Evolutionary conservation across 2,113 vertebrate genomes (phyloP), one percentile per base, ranked within the genome.

Genomic region (Eulemur rufifrons): DNA sequence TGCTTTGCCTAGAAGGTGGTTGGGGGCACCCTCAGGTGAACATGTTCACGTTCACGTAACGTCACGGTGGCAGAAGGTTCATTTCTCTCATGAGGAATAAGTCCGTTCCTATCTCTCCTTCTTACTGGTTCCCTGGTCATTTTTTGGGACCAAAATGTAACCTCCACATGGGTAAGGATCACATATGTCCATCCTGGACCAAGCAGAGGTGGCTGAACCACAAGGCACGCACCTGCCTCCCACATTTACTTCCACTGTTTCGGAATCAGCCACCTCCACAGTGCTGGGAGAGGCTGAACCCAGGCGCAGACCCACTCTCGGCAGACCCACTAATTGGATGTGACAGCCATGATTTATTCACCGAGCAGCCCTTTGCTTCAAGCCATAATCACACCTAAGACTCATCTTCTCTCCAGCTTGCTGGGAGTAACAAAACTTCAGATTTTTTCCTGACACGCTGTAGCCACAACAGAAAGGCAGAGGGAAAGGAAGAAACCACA

Each of bases 401-500:
- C 47, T 87, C 81, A 50, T 61, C 88, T 32, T 4, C 82, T 80
- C 69, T 56, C 64, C 39, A 59, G 42, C 86, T 96, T 84, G 15
- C 50, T 47, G 10, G 9, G 80, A 68, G 85, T 17, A 68, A 94
- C 92, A 83, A 88, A 97, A 66, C 94, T 96, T 93, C 87, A 98
- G 98, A 98, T 97, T 98, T 87, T 87, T 27, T 3, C 96, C 98
- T 97, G 96, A 96, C 97, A 98, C 98, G 97, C 97, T 69, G 91
- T 63, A 97, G 98, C 97, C 89, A 92, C 98, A 98, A 99, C 98
- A 52, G n/a, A 90, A 12, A 45, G 27, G 37, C 8, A 15, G 14
- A 98, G 98, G 98, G 98, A 98, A 98, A 95, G 94, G 86, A 81
- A 78, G 97, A 78, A 21, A 89, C 2, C n/a, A 78, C 94, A 97